Base-by-base conservation (phyloP, 2,888 invertebrate species). In the Branchipolynoe longqiensis region DNA sequence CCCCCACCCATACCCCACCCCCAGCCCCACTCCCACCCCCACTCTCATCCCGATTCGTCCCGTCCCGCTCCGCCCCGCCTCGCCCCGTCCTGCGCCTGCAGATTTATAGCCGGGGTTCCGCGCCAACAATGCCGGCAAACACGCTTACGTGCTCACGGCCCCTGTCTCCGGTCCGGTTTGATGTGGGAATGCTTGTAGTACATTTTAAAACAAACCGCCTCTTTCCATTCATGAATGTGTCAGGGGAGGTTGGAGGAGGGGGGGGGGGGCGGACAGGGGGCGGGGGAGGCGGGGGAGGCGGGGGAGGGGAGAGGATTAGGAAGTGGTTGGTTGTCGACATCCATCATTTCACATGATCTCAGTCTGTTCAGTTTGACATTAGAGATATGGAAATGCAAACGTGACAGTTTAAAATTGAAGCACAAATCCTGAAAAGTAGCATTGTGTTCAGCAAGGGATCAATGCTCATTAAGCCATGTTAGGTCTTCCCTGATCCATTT, bases 71-170 rank as follows among this genome's bases (percentile, higher is more conserved):
- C 25, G 18, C 25, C 18, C 31, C 31, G 62, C n/a, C 25, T 14
- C 38, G 36, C 58, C 14, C 58, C n/a, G 18, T 4, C 58, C 58
- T 4, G 18, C 14, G n/a, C 58, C 58, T 58, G 12, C n/a, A 58
- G 8, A 8, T n/a, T 58, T 48, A 48, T 48, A 14, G 18, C 14
- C 18, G 14, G 58, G n/a, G n/a, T n/a, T 18, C 58, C 58, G 69
- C 36, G 38, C 18, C 69, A 38, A 69, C 69, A 69, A 69, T 69
- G 69, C 33, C 69, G n/a, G 38, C 69, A 69, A 69, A 33, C 33
- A 33, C 38, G 36, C 69, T 38, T 38, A 33, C 48, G 36, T 38
- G n/a, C 3, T 36, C 38, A 69, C 36, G 8, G 8, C n/a, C 69
- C 22, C 22, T 69, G 18, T 69, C 69, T 69, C 2, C 12, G 36